Conservation (phyloP, 2,797 vertebrate genomes). For the Knipowitschia caucasica region DNA sequence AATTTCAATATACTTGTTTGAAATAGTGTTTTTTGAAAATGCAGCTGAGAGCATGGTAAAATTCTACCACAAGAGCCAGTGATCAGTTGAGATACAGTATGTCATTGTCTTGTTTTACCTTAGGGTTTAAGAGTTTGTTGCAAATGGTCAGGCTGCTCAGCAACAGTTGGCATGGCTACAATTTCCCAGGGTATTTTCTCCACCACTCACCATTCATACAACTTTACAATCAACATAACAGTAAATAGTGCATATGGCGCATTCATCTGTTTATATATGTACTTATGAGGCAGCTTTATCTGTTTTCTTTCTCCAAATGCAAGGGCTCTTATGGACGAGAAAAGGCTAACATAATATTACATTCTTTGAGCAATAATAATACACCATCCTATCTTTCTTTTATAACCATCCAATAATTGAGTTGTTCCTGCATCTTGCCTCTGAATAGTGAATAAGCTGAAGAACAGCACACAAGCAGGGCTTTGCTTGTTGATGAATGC, state of each 20-base stretch:
- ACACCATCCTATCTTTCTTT: constrained; percentile 63
- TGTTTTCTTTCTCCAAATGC: constrained; percentile 23
- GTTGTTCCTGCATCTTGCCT: constrained; percentile 61
- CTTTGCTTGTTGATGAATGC: constrained; percentile 77
- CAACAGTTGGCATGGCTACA: constrained; percentile 71
- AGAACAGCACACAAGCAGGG: constrained; percentile 55
- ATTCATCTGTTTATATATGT: constrained; percentile 41
- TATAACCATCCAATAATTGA: constrained; percentile 65
- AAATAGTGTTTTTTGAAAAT: constrained; percentile 40
- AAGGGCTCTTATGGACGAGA: constrained; percentile 23
- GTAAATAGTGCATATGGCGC: constrained; percentile 19
- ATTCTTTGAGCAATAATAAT: constrained; percentile 59
- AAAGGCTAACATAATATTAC: constrained; percentile 44
- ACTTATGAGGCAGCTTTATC: constrained; percentile 31
- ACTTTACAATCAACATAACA: too few species aligned
- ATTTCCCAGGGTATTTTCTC: constrained; percentile 58
- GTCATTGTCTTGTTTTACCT: constrained; percentile 68
- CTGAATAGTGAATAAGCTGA: constrained; percentile 53
- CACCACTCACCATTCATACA: constrained; percentile 57
- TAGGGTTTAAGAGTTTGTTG: constrained; percentile 66
- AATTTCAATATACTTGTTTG: constrained; percentile 55
- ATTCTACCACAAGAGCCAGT: constrained; percentile 45
- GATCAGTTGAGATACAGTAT: constrained; percentile 54
- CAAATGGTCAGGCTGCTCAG: constrained; percentile 59
- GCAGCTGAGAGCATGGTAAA: constrained; percentile 23